phyloP scores from a whole-genome alignment of 2,888 invertebrate genomes.

The Crepidodera aurea region DNA sequence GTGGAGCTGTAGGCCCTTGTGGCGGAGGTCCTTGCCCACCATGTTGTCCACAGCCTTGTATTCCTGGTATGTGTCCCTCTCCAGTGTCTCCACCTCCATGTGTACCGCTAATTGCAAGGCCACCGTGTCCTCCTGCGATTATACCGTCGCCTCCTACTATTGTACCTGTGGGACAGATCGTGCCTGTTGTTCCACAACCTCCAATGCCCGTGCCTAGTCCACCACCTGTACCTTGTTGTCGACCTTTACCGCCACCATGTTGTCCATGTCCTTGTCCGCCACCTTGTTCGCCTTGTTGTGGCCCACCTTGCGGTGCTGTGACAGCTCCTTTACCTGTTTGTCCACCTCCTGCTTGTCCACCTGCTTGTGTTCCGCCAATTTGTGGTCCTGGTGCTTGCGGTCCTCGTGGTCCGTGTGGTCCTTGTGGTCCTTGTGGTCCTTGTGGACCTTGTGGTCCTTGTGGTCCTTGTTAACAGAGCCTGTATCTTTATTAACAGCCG shows the following conservation, averaged over 20 bases:
- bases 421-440: constrained; percentile 18
- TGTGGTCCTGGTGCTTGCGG: constrained; percentile 32
- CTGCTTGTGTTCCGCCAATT: not conserved
- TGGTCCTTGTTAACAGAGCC: not conserved
- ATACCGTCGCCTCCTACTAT: constrained; percentile 2
- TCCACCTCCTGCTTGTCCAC: constrained; percentile 42
- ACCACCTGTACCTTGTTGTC: not conserved
- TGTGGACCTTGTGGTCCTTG: not conserved
- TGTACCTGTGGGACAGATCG: constrained; percentile 7
- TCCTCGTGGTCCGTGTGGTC: constrained; percentile 39
- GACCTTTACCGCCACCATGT: not conserved
- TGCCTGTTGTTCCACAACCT: constrained; percentile 4
- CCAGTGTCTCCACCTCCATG: constrained; percentile 44
- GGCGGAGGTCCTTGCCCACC: constrained; percentile 15
- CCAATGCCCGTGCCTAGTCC: constrained; percentile 11
- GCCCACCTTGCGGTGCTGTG: not conserved
- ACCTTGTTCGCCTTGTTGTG: not conserved
- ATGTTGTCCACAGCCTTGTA: constrained; percentile 26
- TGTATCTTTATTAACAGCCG: too few species aligned
- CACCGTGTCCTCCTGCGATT: constrained; percentile 50
- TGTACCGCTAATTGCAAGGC: constrained; percentile 50
- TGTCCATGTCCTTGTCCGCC: not conserved
- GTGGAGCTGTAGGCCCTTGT: constrained; percentile 25
- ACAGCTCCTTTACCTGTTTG: not conserved
- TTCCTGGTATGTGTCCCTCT: constrained; percentile 37